Evolutionary conservation across 1,140 invertebrate genomes (phyloP), one percentile per base, ranked within the genome.

Genomic region (Drosophila kohkoa): DNA sequence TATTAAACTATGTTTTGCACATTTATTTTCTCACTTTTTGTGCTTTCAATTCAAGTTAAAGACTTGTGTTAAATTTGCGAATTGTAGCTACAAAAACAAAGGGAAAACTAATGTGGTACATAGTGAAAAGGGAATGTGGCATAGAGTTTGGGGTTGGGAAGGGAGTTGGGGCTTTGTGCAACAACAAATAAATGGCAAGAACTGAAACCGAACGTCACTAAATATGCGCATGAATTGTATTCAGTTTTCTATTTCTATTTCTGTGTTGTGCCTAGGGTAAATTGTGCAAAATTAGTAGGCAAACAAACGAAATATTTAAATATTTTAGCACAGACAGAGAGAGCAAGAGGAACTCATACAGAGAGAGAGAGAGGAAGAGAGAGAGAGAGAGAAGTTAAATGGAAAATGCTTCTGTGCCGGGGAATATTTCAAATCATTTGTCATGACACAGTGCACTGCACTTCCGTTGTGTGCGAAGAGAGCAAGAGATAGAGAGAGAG

Each of bases 361-460:
- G 3, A 25, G 20, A 25, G 3, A 25, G 16, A 20, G 35, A 51
- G 30, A 25, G 16, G 15, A 28, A 51, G 30, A 41, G 16, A 16
- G 59, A 70, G 8, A 52, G 25, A 20, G 16, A 20, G 43, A 51
- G 30, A 41, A 32, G 51, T 38, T 10, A 57, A 65, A 63, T 79
- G 67, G 46, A 75, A 81, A 64, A 60, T 63, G 62, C 25, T 71
- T 41, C 35, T 35, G 41, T 30, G 55, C 71, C 43, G 71, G 30
- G 62, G 59, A 20, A 77, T 68, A 75, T 69, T 78, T 71, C 80
- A 83, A 89, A 88, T 88, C 77, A 88, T 88, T 88, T 88, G 83
- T 88, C 80, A 89, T 83, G 80, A 81, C 67, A 70, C 77, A 83
- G 67, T 79, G 68, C 72, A 87, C 54, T 77, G 67, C 80, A 82